Percentiles rank a stretch among this genome's conserved stretches.
These are phyloP conservation scores for Galleria mellonella DNA, from an alignment of 1,140 invertebrate genomes.

Conservation along the genomic window DNA sequence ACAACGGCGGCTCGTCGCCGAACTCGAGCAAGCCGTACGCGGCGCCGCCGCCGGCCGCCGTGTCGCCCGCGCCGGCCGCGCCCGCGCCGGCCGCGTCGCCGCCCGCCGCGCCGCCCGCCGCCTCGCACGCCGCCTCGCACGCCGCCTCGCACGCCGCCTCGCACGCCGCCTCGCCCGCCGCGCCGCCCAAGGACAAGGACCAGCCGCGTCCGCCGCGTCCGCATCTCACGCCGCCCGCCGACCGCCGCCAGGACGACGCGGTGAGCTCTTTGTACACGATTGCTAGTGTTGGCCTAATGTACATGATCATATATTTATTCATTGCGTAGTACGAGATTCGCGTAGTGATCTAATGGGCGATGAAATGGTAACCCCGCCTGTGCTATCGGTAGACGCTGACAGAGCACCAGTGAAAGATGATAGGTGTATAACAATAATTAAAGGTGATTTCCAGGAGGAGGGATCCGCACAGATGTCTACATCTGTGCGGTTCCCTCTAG, in stretches of 20 bases:
- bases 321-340: too few species aligned
- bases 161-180: constrained; percentile 14
- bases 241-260: constrained; percentile 25
- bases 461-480: too few species aligned
- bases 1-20: constrained; percentile 16
- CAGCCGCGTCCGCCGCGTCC: constrained; percentile 31
- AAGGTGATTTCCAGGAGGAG: too few species aligned
- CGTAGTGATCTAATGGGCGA: too few species aligned
- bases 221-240: constrained; percentile 47
- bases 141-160: constrained; percentile 25
- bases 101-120: constrained; percentile 27
- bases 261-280: background rate
- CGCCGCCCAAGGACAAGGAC: constrained; percentile 38
- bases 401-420: too few species aligned
- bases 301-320: too few species aligned
- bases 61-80: constrained; percentile 7
- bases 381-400: too few species aligned
- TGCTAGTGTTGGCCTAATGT: too few species aligned
- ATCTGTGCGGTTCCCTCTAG: too few species aligned
- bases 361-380: too few species aligned
- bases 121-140: constrained; percentile 41
- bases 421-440: too few species aligned
- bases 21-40: background rate
- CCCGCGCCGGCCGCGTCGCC: constrained; percentile 10
- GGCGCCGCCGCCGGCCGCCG: constrained; percentile 1